Evolutionary conservation across 2,113 vertebrate genomes (phyloP).

Genomic region (Thermophis baileyi): DNA sequence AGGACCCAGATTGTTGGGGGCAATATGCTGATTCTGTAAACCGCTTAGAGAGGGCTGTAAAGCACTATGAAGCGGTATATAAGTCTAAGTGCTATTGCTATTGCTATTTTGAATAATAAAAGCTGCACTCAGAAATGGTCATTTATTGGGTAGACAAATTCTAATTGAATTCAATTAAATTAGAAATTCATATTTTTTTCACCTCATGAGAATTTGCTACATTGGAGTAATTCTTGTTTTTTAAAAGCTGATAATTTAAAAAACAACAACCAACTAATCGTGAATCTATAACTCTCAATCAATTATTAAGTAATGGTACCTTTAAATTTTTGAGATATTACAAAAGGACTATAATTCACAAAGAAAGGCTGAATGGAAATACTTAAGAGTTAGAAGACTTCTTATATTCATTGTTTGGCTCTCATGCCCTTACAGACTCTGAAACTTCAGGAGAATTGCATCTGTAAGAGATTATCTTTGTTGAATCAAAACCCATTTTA

Average conservation of each 20-base stretch:
- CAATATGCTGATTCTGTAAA: no score
- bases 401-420: not conserved
- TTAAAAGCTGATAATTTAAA: not conserved
- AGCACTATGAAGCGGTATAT: no score
- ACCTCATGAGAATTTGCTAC: not conserved
- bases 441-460: not conserved
- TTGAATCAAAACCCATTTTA: not conserved
- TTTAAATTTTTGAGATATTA: not conserved
- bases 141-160: not conserved
- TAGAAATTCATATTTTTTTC: not conserved
- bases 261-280: not conserved
- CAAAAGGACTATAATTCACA: not conserved
- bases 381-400: not conserved
- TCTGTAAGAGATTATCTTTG: not conserved
- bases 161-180: not conserved
- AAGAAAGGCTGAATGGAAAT: not conserved
- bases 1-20: no score
- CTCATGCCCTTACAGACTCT: not conserved
- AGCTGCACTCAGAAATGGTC: not conserved
- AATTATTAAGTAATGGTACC: not conserved
- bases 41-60: no score
- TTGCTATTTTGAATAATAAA: not conserved
- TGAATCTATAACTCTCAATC: not conserved
- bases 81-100: no score
- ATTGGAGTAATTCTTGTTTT: not conserved